These are phyloP conservation scores for Oxyteleia sp. DNA, from an alignment of 2,888 invertebrate species.

Conservation along the genomic window DNA sequence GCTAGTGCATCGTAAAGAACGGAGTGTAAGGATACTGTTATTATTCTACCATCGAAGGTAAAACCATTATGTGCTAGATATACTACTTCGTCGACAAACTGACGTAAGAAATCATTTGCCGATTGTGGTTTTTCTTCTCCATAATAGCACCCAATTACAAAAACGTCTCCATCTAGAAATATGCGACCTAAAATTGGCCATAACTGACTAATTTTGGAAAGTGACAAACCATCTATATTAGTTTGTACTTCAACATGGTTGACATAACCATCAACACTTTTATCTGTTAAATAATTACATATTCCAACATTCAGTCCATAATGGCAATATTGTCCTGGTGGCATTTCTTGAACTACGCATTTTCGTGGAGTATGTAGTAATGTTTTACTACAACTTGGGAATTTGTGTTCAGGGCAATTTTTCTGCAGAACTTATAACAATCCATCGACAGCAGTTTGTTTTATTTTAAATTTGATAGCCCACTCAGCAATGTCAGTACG, in stretches of 20 bases:
- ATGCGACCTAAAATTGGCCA: too few relatives aligned
- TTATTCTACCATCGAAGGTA: too few relatives aligned
- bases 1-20: neutral
- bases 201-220: too few relatives aligned
- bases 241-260: too few relatives aligned
- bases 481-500: neutral
- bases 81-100: too few relatives aligned
- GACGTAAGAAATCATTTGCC: too few relatives aligned
- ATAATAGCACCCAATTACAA: too few relatives aligned
- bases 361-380: neutral
- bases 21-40: too few relatives aligned
- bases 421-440: neutral
- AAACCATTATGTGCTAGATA: too few relatives aligned
- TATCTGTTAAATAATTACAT: neutral
- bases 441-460: neutral
- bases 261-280: neutral
- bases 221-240: too few relatives aligned
- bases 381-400: neutral
- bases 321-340: neutral
- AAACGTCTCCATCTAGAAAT: too few relatives aligned
- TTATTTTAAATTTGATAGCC: neutral
- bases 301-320: neutral
- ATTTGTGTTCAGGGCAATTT: slow-evolving; percentile 3
- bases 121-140: too few relatives aligned
- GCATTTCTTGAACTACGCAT: neutral